Percentiles rank a stretch among this genome's conserved stretches.
phyloP scores from a whole-genome alignment of 2,888 invertebrate species.

The Rhingia rostrata region DNA sequence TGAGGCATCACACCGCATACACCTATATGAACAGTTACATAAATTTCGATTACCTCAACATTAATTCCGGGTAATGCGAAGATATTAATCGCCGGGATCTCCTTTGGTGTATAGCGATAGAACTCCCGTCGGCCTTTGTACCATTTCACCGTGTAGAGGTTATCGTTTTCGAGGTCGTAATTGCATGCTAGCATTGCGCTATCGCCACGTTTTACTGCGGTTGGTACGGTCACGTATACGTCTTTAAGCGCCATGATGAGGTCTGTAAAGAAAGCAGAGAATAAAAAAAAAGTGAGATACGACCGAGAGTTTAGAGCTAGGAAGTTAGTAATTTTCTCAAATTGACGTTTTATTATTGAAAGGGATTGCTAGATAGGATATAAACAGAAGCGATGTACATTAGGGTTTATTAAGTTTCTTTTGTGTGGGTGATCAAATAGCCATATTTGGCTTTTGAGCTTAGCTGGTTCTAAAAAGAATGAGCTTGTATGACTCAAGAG shows the following conservation, averaged over 20 bases:
- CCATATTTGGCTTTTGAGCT: too few species aligned
- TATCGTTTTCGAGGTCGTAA: constrained; percentile 90
- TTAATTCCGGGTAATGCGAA: constrained; percentile 88
- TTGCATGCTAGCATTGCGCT: constrained; percentile 88
- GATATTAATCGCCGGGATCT: constrained; percentile 88
- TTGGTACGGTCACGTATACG: constrained; percentile 87
- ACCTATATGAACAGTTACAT: constrained; percentile 59
- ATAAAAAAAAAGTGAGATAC: not conserved
- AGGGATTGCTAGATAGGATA: too few species aligned
- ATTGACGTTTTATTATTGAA: too few species aligned
- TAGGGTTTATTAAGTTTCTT: too few species aligned
- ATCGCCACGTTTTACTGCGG: constrained; percentile 87
- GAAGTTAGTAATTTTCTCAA: constrained; percentile 44
- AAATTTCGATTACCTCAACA: constrained; percentile 89
- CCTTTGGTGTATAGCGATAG: constrained; percentile 91
- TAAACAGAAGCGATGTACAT: too few species aligned
- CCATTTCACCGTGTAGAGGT: constrained; percentile 95
- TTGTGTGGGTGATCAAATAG: too few species aligned
- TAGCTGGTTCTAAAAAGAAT: too few species aligned
- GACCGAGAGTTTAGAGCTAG: not conserved
- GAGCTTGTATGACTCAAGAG: too few species aligned
- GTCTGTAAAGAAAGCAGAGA: constrained; percentile 75
- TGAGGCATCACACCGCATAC: not conserved
- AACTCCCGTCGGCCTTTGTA: constrained; percentile 92
- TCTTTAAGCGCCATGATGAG: constrained; percentile 84